Evolutionary conservation across 2,888 invertebrate genomes (phyloP).

Genomic region (Athetis lepigone): DNA sequence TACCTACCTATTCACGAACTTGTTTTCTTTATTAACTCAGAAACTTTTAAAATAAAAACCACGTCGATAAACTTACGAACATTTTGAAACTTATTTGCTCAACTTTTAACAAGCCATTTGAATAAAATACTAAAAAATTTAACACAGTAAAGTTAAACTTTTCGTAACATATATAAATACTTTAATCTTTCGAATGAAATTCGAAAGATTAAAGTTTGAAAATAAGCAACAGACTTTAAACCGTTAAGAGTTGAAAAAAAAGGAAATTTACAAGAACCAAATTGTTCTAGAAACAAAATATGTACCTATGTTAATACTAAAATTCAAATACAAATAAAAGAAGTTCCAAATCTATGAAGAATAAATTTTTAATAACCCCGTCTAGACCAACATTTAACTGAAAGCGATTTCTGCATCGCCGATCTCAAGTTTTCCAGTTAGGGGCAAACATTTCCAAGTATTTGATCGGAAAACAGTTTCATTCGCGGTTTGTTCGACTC

Average conservation of each 20-base stretch:
- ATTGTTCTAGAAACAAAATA: slow-evolving; percentile 7
- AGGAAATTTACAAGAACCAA: neutral
- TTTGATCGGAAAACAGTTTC: slow-evolving; percentile 82
- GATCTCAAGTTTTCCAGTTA: slow-evolving; percentile 83
- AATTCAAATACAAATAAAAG: slow-evolving; percentile 59
- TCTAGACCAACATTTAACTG: slow-evolving; percentile 84
- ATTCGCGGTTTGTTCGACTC: slow-evolving; percentile 73
- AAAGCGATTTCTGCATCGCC: slow-evolving; percentile 79
- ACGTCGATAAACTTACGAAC: slow-evolving; percentile 5
- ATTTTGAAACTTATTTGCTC: slow-evolving; percentile 14
- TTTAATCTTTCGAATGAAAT: too few relatives aligned
- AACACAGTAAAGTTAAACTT: slow-evolving; percentile 4
- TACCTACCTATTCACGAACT: neutral
- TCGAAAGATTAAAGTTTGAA: slow-evolving; percentile 17
- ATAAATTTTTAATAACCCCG: slow-evolving; percentile 87
- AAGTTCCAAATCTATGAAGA: slow-evolving; percentile 78
- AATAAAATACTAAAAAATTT: slow-evolving; percentile 24
- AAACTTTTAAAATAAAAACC: slow-evolving; percentile 24
- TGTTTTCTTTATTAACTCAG: neutral
- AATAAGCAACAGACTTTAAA: slow-evolving; percentile 35
- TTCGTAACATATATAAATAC: slow-evolving; percentile 15
- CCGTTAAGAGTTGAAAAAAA: too few relatives aligned
- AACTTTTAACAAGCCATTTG: slow-evolving; percentile 25
- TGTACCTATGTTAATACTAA: neutral
- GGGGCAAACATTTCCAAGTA: slow-evolving; percentile 67